phyloP scores from a whole-genome alignment of 2,797 vertebrate species.

The Allobates femoralis region DNA sequence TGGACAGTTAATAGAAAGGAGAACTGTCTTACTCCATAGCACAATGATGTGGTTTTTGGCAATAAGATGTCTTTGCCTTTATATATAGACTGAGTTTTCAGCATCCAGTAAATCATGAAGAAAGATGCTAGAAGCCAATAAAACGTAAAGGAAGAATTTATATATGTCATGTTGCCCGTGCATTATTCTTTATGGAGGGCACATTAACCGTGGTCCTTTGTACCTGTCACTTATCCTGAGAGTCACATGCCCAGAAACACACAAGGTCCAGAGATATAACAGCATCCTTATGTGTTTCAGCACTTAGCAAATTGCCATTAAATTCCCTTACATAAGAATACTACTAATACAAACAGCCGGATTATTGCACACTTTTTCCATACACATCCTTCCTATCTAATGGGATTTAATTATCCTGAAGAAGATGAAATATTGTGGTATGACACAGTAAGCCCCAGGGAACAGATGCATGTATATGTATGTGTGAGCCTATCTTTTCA shows the following conservation, averaged over 20 bases:
- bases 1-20: constrained; percentile 13
- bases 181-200: not conserved
- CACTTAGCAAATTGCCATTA: not conserved
- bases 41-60: not conserved
- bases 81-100: not conserved
- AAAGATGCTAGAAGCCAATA: not conserved
- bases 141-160: constrained; percentile 38
- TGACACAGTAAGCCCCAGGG: constrained; percentile 19
- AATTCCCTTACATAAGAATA: not conserved
- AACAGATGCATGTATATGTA: constrained; percentile 33
- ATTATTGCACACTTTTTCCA: not conserved
- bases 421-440: constrained; percentile 20
- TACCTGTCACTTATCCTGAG: not conserved
- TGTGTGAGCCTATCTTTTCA: constrained; percentile 12
- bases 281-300: not conserved
- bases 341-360: not conserved
- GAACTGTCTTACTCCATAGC: not conserved
- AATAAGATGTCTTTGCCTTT: not conserved
- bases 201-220: not conserved
- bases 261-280: not conserved
- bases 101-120: constrained; percentile 14
- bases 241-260: not conserved
- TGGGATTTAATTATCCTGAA: constrained; percentile 37
- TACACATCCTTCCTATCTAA: constrained; percentile 15
- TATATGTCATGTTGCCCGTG: not conserved